Evolutionary conservation across 2,888 invertebrate species (phyloP), one percentile per base, ranked within the genome.

Genomic region (Tinea trinotella): DNA sequence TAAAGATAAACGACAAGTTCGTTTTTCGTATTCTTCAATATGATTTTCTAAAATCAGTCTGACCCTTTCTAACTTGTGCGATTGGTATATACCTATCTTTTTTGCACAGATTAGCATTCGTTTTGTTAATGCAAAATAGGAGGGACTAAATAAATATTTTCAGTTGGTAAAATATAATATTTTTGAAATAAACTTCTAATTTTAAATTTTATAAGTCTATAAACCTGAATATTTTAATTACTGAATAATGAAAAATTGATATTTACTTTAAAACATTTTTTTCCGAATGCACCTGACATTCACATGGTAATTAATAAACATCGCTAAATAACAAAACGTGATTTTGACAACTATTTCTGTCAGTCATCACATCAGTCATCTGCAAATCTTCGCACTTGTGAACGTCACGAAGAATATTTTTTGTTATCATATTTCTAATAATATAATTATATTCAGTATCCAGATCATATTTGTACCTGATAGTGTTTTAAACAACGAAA

Each of bases 291-390:
- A n/a, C n/a, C n/a, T n/a, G n/a, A n/a, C n/a, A n/a, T n/a, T n/a
- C n/a, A n/a, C n/a, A n/a, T n/a, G n/a, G n/a, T n/a, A n/a, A n/a
- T n/a, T n/a, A n/a, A n/a, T n/a, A n/a, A n/a, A n/a, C n/a, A n/a
- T n/a, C n/a, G n/a, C n/a, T n/a, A 30, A 40, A 7, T 6, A 40
- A 15, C 40, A n/a, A 40, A 40, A 40, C 40, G 40, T 13, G 40
- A 40, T 40, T 40, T 13, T 40, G 40, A 40, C 40, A 40, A 40
- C 12, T n/a, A 40, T 40, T 40, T 40, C 40, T 2, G 40, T 40
- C 40, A 40, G 12, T 40, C 40, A 30, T 30, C 30, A 30, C 7
- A 2, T 2, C 30, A 7, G 30, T 30, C 30, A 30, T 30, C n/a
- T n/a, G n/a, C n/a, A n/a, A n/a, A n/a, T n/a, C n/a, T n/a, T 30